Conservation (phyloP, 2,797 vertebrate genomes). For the Menidia menidia region DNA sequence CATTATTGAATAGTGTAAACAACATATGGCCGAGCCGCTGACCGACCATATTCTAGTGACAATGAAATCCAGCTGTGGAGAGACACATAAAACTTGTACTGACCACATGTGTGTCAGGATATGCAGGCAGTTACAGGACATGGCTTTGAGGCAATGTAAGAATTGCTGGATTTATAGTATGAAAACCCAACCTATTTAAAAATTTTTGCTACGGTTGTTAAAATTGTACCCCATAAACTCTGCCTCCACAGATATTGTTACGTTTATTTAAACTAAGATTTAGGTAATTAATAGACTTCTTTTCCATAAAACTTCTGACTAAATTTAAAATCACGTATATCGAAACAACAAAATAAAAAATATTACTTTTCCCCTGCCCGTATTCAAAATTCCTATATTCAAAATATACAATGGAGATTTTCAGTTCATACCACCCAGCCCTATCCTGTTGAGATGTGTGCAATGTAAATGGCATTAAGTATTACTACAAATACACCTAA, state of each 20-base stretch:
- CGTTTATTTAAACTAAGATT: background rate
- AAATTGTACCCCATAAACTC: constrained; percentile 4
- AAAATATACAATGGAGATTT: constrained; percentile 32
- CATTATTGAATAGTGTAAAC: constrained; percentile 18
- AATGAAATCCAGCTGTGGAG: constrained; percentile 12
- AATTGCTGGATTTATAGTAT: constrained; percentile 21
- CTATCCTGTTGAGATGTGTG: constrained; percentile 8
- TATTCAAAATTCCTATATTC: constrained; percentile 7
- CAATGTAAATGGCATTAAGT: constrained; percentile 20
- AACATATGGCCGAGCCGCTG: constrained; percentile 20
- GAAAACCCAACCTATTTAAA: background rate
- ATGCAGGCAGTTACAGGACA: constrained; percentile 28
- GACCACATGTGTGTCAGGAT: constrained; percentile 29
- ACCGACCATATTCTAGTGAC: background rate
- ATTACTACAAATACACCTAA: constrained; percentile 8
- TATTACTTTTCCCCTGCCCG: constrained; percentile 8
- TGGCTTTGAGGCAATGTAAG: constrained; percentile 48
- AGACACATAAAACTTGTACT: background rate
- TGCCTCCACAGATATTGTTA: constrained; percentile 10
- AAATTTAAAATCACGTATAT: constrained; percentile 12
- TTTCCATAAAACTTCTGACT: constrained; percentile 8
- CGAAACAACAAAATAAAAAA: constrained; percentile 20
- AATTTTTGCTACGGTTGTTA: background rate
- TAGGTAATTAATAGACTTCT: background rate
- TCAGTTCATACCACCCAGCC: constrained; percentile 36